Evolutionary conservation across 2,888 invertebrate genomes (phyloP).

Genomic region (Dorcus hopei): DNA sequence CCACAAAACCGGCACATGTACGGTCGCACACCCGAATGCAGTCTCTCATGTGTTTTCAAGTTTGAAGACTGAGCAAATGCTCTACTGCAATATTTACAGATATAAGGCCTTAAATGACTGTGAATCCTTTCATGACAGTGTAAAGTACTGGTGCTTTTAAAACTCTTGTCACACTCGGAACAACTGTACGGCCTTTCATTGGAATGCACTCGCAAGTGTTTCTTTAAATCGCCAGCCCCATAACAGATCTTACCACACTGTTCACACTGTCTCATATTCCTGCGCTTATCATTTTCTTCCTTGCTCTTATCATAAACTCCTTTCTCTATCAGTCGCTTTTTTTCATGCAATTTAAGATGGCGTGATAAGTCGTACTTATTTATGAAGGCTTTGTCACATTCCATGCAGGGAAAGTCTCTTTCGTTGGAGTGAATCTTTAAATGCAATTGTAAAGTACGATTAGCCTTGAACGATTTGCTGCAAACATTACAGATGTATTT

Average conservation of each 20-base stretch:
- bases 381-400: constrained; percentile 31
- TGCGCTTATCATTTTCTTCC: constrained; percentile 20
- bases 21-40: constrained; percentile 26
- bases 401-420: constrained; percentile 27
- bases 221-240: constrained; percentile 24
- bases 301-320: constrained; percentile 24
- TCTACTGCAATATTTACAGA: constrained; percentile 25
- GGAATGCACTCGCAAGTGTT: constrained; percentile 26
- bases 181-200: constrained; percentile 27
- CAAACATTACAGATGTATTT: constrained; percentile 27
- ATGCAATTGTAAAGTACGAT: constrained; percentile 25
- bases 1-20: constrained; percentile 23
- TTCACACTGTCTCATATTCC: constrained; percentile 27
- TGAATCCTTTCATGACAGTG: constrained; percentile 28
- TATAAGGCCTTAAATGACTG: constrained; percentile 25
- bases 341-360: constrained; percentile 28
- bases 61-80: constrained; percentile 30
- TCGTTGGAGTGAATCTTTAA: constrained; percentile 29
- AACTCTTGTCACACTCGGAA: constrained; percentile 24
- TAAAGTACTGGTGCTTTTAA: constrained; percentile 26
- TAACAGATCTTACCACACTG: constrained; percentile 27
- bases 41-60: constrained; percentile 27
- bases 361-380: constrained; percentile 27
- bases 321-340: constrained; percentile 21
- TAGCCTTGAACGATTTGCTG: constrained; percentile 26